Evolutionary conservation across 1,140 invertebrate genomes (phyloP), one percentile per base, ranked within the genome.

Genomic region (Drosophila azteca): DNA sequence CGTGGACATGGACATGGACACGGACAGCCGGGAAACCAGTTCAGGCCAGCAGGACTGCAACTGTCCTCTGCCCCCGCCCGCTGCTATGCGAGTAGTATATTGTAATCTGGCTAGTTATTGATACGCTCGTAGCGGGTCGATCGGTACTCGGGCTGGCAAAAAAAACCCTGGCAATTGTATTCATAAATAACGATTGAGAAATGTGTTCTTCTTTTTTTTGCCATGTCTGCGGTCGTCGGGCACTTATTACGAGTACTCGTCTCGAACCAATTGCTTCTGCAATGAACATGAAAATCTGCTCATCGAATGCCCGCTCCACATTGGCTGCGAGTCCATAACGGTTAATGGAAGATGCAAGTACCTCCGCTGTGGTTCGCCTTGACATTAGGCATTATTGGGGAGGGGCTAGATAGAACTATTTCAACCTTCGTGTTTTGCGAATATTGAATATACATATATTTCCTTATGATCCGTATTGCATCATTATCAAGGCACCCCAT

Each of bases 151-250:
- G 62, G 46, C 76, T 73, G 73, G 80, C 67, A 68, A 77, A 80
- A 80, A 79, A 80, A 80, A 20, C 17, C 17, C 81, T 84, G 66
- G 64, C 83, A 79, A 67, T 82, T 79, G 83, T 79, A 87, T 87
- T 87, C 82, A 87, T 87, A 87, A 87, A 87, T 87, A 88, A 87
- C 74, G 70, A 80, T 82, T 88, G 78, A 87, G 66, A 85, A 85
- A 81, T 85, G 77, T 83, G 73, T 55, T 64, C 60, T 75, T 45
- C 43, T 45, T 55, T 48, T 48, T 6, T 5, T 26, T n/a, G n/a
- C 51, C 51, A 59, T 44, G 77, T 78, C 52, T 70, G 64, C 53
- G 54, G 74, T 81, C 73, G 69, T 87, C 73, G 77, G 57, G 57
- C 67, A 55, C 68, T 87, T 87, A 87, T 88, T 88, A 87, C 35